Base-by-base conservation (phyloP, 2,888 invertebrate species). In the Pharmacophagus antenor region DNA sequence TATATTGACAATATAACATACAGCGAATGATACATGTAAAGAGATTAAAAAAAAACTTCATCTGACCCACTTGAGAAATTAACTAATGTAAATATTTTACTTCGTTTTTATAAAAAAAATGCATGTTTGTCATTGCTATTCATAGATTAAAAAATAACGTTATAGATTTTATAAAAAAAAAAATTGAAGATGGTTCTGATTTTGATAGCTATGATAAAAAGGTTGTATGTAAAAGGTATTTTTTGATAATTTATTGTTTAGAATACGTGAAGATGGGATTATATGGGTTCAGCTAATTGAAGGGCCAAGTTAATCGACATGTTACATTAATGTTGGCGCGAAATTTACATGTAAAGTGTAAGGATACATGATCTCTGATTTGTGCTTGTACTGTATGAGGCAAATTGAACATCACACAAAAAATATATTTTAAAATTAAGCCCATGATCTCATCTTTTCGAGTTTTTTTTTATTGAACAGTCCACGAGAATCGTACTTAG, bases 371-470 rank as follows among this genome's bases (percentile, higher is more conserved):
- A n/a, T n/a, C n/a, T n/a, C n/a, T n/a, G n/a, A n/a, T n/a, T n/a
- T n/a, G n/a, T n/a, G n/a, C n/a, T n/a, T n/a, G n/a, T n/a, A n/a
- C n/a, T n/a, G n/a, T n/a, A n/a, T n/a, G n/a, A n/a, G n/a, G n/a
- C n/a, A n/a, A n/a, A n/a, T n/a, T n/a, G n/a, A n/a, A n/a, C n/a
- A n/a, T n/a, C n/a, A n/a, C n/a, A n/a, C n/a, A n/a, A n/a, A n/a
- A n/a, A n/a, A n/a, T n/a, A n/a, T n/a, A n/a, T n/a, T n/a, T n/a
- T n/a, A n/a, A n/a, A 23, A 23, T 21, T 21, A n/a, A 46, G 56
- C 61, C 56, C 56, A 44, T 47, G 61, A 61, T 61, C 61, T 61
- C 61, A 61, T 48, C 41, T 41, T 56, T 56, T 48, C 61, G 61
- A 61, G 56, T 61, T 61, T 54, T 46, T 61, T 54, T 46, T 55